These are phyloP conservation scores for Unio pictorum DNA, from an alignment of 2,888 invertebrate species.

Conservation along the genomic window DNA sequence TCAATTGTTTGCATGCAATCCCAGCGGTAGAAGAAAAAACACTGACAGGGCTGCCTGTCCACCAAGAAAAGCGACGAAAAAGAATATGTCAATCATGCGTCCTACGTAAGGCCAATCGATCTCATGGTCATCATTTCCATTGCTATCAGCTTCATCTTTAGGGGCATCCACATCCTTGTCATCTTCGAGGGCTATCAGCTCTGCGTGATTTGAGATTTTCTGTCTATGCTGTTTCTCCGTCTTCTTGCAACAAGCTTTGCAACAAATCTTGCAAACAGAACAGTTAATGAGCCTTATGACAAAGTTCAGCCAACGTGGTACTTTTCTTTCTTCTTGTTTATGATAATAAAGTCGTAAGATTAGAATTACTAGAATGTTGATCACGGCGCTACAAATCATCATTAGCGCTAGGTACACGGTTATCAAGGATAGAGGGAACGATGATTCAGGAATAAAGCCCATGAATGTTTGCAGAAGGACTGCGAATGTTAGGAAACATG, in stretches of 20 bases:
- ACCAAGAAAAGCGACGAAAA: constrained; percentile 12
- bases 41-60: constrained; percentile 7
- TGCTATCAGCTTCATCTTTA: neutral
- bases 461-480: neutral
- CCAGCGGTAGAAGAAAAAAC: constrained; percentile 9
- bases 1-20: constrained; percentile 1
- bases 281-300: constrained; percentile 8
- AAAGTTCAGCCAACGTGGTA: constrained; percentile 13
- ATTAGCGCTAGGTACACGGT: neutral
- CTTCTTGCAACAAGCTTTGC: too few relatives aligned
- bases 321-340: constrained; percentile 12
- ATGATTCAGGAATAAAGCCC: neutral
- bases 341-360: constrained; percentile 18
- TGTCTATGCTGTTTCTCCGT: neutral
- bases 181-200: neutral
- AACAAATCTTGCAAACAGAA: neutral
- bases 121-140: neutral
- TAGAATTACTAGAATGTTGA: constrained; percentile 14
- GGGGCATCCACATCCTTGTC: too few relatives aligned
- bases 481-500: constrained; percentile 1
- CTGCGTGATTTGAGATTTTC: neutral
- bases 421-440: neutral
- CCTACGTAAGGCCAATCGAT: constrained; percentile 9
- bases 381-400: neutral
- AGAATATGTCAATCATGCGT: constrained; percentile 8